Evolutionary conservation across 2,113 vertebrate species (phyloP), one percentile per base, ranked within the genome.

Genomic region (Ptilonorhynchus violaceus): DNA sequence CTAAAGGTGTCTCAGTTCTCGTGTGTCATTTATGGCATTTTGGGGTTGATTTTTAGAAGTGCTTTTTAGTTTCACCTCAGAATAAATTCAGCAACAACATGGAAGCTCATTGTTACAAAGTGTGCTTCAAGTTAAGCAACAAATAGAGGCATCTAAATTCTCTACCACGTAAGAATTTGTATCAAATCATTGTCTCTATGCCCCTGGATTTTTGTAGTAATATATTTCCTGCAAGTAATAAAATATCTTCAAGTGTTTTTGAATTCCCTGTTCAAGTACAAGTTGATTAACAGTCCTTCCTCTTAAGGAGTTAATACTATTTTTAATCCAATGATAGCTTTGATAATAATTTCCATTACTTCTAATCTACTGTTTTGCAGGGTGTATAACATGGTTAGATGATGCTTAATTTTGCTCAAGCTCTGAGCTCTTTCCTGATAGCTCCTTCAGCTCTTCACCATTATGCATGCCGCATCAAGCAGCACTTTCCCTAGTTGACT

Each of bases 271-370:
- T 68, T 92, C n/a, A 58, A 76, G 58, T 33, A 59, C 19, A 79
- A 92, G 76, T 46, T 56, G 75, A 88, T 92, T 62, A 88, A 67
- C n/a, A 53, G 25, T 15, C 13, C 37, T 74, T 95, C 46, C 52
- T 87, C 56, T 92, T 50, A 74, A 92, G 53, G 46, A 92, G 55
- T 86, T 84, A 93, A 80, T 63, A 88, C 37, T 84, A 67, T 63
- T 88, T 96, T 94, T 83, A 92, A 93, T 80, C 53, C 72, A 86
- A 49, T n/a, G 46, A 85, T 53, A 77, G 59, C 22, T 95, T 67
- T 62, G 59, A 77, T 74, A 95, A 86, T 58, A 55, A 93, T 92
- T 92, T 92, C 58, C 75, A 66, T 76, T 41, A 66, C 39, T 86
- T 92, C 62, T 92, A 66, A 94, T 93, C 70, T 92, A 42, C 83